Evolutionary conservation across 2,797 vertebrate genomes (phyloP), one percentile per base, ranked within the genome.

Genomic region (Bufotes viridis): DNA sequence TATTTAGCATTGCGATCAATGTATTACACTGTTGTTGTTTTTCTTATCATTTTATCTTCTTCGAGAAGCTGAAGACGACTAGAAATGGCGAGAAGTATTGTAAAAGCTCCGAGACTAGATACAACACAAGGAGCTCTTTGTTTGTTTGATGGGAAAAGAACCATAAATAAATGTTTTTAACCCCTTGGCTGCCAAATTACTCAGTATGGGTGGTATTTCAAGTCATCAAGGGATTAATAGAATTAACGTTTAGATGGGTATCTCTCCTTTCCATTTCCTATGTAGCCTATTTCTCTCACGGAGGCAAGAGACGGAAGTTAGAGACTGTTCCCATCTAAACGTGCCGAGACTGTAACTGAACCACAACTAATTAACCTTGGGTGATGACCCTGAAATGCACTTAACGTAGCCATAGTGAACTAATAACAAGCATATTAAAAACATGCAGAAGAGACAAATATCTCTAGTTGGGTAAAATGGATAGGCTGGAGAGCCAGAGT

Each of bases 341-440:
- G 67, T 85, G 82, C 75, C 80, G 67, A 60, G 82, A 82, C 87
- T 81, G 80, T 81, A 89, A 72, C 85, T 86, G 80, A 89, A 87
- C 81, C 75, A 83, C 84, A 83, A 79, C 72, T 83, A 87, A 89
- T 89, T 89, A 87, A 89, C 88, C 88, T 89, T 89, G 88, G 84
- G 70, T 82, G 61, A 82, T 86, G 88, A 89, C 88, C 80, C 88
- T 82, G 84, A 87, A 82, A 89, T 89, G 84, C 81, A 87, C 80
- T 83, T 89, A 89, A 89, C 55, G 79, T 89, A 78, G 74, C 80
- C 85, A 87, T 87, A 89, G 80, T 86, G 72, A 89, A 82, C 88
- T 70, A 86, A 86, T 86, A 89, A 69, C 78, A 85, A 89, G 84
- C 70, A 81, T 86, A 89, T 82, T 89, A 82, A 82, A 82, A 86